Evolutionary conservation across 2,888 invertebrate species (phyloP), one percentile per base, ranked within the genome.

Genomic region (Craniophora ligustri): DNA sequence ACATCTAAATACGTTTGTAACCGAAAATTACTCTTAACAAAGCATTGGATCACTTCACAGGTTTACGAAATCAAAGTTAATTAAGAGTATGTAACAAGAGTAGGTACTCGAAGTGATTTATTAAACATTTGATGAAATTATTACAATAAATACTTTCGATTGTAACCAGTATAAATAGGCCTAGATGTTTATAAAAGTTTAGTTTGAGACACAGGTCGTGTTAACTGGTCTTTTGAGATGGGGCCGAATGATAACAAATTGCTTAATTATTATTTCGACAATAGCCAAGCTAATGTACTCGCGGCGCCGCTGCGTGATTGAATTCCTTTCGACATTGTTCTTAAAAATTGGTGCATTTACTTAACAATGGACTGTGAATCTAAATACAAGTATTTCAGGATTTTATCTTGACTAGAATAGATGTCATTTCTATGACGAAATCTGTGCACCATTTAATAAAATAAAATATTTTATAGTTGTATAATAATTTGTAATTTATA

Each of bases 231-330:
- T 51, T 44, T 18, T 28, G 30, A 88, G 89, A 89, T 90, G 84
- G 65, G 85, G 81, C 67, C 84, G 76, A 42, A 45, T 71, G 90
- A 89, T 90, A 89, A 83, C 61, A 79, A 80, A 82, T 88, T 88
- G 76, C 85, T 83, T 88, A 90, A 89, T 87, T 89, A 81, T 80
- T 82, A 87, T 86, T 86, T 84, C 85, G 80, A 86, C 86, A 88
- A 87, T 84, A 69, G 80, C 57, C 64, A 62, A 38, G 74, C 68
- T 85, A 79, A 81, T 82, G 81, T 80, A 76, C 75, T 80, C 74
- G 70, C 14, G 13, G 39, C 28, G 28, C 44, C 59, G 64, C 44
- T 71, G 49, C 56, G 59, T 69, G 67, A 67, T 70, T 56, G 44
- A 31, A 46, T 63, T 49, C 47, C 59, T 79, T 78, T 75, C 72